These are phyloP conservation scores for Onychomys torridus DNA, from an alignment of 2,797 vertebrate species.

Conservation along the genomic window DNA sequence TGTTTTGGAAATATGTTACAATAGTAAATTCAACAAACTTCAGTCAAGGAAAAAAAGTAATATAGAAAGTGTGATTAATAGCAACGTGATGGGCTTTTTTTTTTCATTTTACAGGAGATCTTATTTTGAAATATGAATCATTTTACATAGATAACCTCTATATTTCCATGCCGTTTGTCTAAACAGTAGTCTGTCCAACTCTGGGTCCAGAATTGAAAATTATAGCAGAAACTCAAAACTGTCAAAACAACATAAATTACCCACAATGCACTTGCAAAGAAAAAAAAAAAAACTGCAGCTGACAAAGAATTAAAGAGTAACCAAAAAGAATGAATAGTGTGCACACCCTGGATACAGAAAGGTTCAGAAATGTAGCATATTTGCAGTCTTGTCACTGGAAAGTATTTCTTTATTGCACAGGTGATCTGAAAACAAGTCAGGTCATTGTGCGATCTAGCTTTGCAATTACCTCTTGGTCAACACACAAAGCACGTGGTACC, in stretches of 20 bases:
- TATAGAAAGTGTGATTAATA: constrained; percentile 80
- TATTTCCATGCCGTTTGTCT: constrained; percentile 71
- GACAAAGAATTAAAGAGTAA: constrained; percentile 69
- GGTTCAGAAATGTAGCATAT: background rate
- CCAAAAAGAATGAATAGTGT: constrained; percentile 47
- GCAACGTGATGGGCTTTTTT: constrained; percentile 52
- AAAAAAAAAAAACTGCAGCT: constrained; percentile 59
- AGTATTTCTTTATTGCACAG: constrained; percentile 64
- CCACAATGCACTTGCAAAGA: constrained; percentile 66
- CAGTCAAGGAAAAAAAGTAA: constrained; percentile 80
- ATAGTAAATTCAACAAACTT: constrained; percentile 85
- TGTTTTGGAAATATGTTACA: constrained; percentile 86
- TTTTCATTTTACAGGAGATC: constrained; percentile 78
- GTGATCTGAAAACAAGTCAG: constrained; percentile 52
- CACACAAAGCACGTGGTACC: background rate
- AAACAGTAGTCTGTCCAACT: constrained; percentile 71
- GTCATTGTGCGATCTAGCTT: constrained; percentile 19
- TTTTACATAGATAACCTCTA: constrained; percentile 74
- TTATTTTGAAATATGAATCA: constrained; percentile 82
- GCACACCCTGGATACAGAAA: background rate
- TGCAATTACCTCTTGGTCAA: constrained; percentile 8
- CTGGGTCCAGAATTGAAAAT: constrained; percentile 76
- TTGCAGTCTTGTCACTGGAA: constrained; percentile 11
- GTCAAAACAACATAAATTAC: constrained; percentile 78
- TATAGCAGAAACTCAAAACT: constrained; percentile 79